Evolutionary conservation across 2,888 invertebrate species (phyloP).

Genomic region (Acanthosoma haemorrhoidale): DNA sequence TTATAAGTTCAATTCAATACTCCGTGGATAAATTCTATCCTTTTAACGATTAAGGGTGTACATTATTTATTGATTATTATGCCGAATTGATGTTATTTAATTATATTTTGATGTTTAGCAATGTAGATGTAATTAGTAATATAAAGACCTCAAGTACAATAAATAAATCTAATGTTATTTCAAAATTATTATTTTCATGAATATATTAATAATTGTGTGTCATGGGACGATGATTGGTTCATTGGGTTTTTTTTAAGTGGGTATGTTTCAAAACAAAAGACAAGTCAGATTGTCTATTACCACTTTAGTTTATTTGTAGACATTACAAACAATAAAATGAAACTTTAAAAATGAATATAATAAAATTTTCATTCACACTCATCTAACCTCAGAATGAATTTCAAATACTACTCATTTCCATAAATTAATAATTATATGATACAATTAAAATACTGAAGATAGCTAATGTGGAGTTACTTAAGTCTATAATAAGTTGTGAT

Average conservation of each 20-base stretch:
- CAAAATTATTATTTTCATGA: not conserved
- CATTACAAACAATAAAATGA: constrained; percentile 29
- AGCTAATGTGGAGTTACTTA: constrained; percentile 21
- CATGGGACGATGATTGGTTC: not conserved
- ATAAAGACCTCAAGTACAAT: too few relatives aligned
- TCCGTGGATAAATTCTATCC: too few relatives aligned
- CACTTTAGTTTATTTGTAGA: constrained; percentile 24
- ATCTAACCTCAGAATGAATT: constrained; percentile 17
- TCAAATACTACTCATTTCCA: constrained; percentile 11
- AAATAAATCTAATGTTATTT: too few relatives aligned
- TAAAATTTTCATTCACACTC: constrained; percentile 29
- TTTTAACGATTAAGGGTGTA: too few relatives aligned
- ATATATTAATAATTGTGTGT: not conserved
- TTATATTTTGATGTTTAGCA: too few relatives aligned
- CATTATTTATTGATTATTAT: not conserved
- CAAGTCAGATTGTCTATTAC: constrained; percentile 12
- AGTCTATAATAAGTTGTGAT: constrained; percentile 8
- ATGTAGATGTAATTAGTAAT: too few relatives aligned
- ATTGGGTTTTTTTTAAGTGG: not conserved
- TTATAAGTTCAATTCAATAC: not conserved
- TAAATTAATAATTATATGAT: constrained; percentile 8
- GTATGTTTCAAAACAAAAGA: constrained; percentile 10
- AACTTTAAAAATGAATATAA: constrained; percentile 26
- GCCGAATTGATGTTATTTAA: too few relatives aligned
- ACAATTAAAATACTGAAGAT: constrained; percentile 20